A percentile compares a stretch with the other conserved stretches of the same genome.
Conservation (phyloP, 2,113 vertebrate species). For the Brachypteracias leptosomus region DNA sequence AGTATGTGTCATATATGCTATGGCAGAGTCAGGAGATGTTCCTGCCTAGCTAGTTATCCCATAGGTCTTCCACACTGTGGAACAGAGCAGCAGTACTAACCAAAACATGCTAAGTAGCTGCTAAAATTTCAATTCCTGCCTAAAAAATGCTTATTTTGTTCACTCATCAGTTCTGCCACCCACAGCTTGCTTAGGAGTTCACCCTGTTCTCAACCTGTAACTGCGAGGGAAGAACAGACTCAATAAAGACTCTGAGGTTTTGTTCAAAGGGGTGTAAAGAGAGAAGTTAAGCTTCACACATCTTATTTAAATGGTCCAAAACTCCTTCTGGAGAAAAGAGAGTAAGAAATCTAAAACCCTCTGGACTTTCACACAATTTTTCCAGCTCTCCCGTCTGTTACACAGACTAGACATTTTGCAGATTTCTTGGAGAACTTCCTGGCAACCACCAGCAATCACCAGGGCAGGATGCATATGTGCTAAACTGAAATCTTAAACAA, state of each 20-base stretch:
- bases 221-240: not conserved
- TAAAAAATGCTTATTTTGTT: not conserved
- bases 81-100: not conserved
- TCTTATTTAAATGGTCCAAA: slow-evolving; percentile 11
- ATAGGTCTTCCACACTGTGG: not conserved
- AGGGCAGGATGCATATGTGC: slow-evolving; percentile 61
- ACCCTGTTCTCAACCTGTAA: slow-evolving; percentile 31
- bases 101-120: not conserved
- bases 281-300: slow-evolving; percentile 28
- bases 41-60: not conserved
- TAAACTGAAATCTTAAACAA: slow-evolving; percentile 61
- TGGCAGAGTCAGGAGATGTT: not conserved
- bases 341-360: slow-evolving; percentile 19
- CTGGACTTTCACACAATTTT: slow-evolving; percentile 49
- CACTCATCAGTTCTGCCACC: not conserved
- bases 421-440: slow-evolving; percentile 66
- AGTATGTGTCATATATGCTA: no score
- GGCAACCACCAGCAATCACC: slow-evolving; percentile 56
- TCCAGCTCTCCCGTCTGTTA: slow-evolving; percentile 51
- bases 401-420: slow-evolving; percentile 58
- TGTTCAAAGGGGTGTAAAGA: slow-evolving; percentile 8
- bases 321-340: slow-evolving; percentile 11
- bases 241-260: slow-evolving; percentile 27
- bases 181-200: slow-evolving; percentile 28
- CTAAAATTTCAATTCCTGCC: not conserved